These are phyloP conservation scores for Lasioglossum marginatum DNA, from an alignment of 2,888 invertebrate species.

Conservation along the genomic window DNA sequence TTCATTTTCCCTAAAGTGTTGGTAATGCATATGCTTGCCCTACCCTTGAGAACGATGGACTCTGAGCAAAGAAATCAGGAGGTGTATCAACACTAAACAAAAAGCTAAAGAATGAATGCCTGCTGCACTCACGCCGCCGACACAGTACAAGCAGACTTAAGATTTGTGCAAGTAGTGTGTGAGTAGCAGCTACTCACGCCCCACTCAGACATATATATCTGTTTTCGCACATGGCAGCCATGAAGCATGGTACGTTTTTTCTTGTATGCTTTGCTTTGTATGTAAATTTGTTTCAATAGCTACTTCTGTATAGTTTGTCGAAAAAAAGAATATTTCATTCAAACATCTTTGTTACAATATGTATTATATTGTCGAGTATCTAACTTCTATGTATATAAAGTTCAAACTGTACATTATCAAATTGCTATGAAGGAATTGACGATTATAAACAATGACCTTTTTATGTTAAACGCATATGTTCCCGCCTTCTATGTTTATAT, in stretches of 20 bases:
- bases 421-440: not conserved
- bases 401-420: slow-evolving; percentile 1
- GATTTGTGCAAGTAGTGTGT: slow-evolving; percentile 80
- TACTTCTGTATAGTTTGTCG: slow-evolving; percentile 28
- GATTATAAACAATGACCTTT: slow-evolving; percentile 6
- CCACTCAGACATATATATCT: slow-evolving; percentile 76
- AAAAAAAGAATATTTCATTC: slow-evolving; percentile 10
- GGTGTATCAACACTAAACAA: slow-evolving; percentile 78
- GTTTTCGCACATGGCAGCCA: slow-evolving; percentile 85
- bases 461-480: slow-evolving; percentile 10
- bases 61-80: slow-evolving; percentile 81
- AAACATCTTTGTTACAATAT: slow-evolving; percentile 12
- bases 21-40: slow-evolving; percentile 82
- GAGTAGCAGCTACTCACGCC: slow-evolving; percentile 80
- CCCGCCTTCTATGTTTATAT: slow-evolving; percentile 4
- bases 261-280: slow-evolving; percentile 75
- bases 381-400: slow-evolving; percentile 16
- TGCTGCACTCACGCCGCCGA: slow-evolving; percentile 80
- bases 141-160: slow-evolving; percentile 81
- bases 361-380: not conserved
- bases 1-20: slow-evolving; percentile 79
- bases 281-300: slow-evolving; percentile 59
- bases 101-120: slow-evolving; percentile 83
- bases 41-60: slow-evolving; percentile 80
- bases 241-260: slow-evolving; percentile 85